Percentiles rank a stretch among this genome's conserved stretches.
These are phyloP conservation scores for Anoncus sp. DNA, from an alignment of 2,888 invertebrate genomes.

Conservation along the genomic window DNA sequence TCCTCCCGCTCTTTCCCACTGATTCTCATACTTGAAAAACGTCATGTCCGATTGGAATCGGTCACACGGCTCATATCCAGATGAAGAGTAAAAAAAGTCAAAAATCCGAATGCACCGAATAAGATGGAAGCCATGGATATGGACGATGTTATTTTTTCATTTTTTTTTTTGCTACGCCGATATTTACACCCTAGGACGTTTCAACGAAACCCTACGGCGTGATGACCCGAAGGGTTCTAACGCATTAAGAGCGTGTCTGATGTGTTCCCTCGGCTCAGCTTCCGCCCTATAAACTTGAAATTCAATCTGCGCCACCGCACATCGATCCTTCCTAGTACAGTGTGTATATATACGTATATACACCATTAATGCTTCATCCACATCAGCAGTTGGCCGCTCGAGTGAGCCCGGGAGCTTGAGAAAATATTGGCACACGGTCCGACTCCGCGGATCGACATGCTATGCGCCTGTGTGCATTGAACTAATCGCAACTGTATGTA, in stretches of 20 bases:
- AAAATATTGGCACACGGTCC: constrained; percentile 78
- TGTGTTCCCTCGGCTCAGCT: constrained; percentile 67
- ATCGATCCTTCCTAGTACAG: constrained; percentile 66
- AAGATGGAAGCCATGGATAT: neutral
- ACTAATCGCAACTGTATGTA: constrained; percentile 27
- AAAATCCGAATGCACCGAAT: neutral
- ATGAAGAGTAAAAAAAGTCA: neutral
- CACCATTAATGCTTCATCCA: constrained; percentile 19
- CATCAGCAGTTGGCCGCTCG: constrained; percentile 22
- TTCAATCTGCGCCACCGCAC: constrained; percentile 81
- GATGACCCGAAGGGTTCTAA: constrained; percentile 49
- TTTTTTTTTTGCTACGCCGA: neutral
- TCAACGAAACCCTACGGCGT: constrained; percentile 28
- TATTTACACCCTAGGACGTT: constrained; percentile 6
- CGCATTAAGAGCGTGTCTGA: constrained; percentile 41
- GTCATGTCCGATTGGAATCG: neutral
- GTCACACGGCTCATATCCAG: neutral
- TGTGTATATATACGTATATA: constrained; percentile 36
- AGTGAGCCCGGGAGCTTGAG: constrained; percentile 67
- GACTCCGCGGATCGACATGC: constrained; percentile 43
- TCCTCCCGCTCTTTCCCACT: too few relatives aligned
- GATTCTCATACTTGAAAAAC: neutral
- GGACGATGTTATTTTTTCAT: too few relatives aligned
- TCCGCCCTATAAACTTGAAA: constrained; percentile 82
- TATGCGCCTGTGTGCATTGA: neutral